These are phyloP conservation scores for Falco rusticolus DNA, from an alignment of 2,797 vertebrate species.

Conservation along the genomic window DNA sequence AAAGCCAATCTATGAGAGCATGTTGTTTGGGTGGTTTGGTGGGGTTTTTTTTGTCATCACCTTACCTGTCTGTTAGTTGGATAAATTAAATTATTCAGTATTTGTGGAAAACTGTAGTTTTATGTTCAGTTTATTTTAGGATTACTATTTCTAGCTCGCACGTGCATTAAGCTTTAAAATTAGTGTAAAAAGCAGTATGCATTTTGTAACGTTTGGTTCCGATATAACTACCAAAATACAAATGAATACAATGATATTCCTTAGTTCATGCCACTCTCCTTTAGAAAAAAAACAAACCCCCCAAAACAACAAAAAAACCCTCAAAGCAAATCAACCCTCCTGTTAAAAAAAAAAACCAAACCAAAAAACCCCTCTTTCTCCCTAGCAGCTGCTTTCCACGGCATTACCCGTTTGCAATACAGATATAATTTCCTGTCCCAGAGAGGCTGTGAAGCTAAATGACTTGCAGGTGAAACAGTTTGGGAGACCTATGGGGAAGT, in stretches of 20 bases:
- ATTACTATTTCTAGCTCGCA: not conserved
- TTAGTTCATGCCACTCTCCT: not conserved
- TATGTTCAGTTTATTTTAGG: not conserved
- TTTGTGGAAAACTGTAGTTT: not conserved
- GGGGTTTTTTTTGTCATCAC: not conserved
- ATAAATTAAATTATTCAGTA: not conserved
- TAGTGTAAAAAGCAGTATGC: not conserved
- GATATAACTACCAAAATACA: not conserved
- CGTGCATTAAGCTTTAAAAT: not conserved
- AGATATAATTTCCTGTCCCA: not conserved
- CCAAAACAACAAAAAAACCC: not conserved
- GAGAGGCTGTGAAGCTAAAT: not conserved
- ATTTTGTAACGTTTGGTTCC: not conserved
- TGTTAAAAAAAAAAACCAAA: too few species aligned
- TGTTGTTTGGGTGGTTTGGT: not conserved
- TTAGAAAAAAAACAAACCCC: too few species aligned
- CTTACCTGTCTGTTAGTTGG: not conserved
- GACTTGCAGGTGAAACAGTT: not conserved
- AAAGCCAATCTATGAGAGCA: not conserved
- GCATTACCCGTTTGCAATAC: not conserved
- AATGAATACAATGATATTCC: not conserved
- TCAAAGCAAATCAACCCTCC: too few species aligned
- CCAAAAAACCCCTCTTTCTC: not conserved
- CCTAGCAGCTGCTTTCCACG: not conserved
- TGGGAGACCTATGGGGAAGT: not conserved